phyloP scores from a whole-genome alignment of 1,140 invertebrate genomes.

The Stegodyphus mimosarum region DNA sequence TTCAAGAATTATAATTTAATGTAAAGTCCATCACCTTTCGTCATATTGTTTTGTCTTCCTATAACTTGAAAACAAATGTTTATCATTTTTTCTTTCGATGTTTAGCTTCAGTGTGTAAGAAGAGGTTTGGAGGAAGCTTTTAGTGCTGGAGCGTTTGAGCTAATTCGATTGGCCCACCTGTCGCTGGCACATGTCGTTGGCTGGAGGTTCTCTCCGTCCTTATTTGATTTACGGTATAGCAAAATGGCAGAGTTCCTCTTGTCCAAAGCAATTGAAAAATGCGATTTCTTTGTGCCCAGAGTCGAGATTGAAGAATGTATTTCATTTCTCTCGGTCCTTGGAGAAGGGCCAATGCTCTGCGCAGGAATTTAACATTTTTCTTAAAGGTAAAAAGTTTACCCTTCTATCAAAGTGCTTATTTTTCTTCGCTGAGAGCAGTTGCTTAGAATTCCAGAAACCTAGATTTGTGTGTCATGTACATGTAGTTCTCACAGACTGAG shows the following conservation, averaged over 20 bases:
- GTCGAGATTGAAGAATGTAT: too few relatives aligned
- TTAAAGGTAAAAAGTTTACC: slow-evolving; percentile 32
- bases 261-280: slow-evolving; percentile 41
- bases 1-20: slow-evolving; percentile 19
- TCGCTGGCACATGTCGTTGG: slow-evolving; percentile 17
- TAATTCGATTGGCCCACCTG: slow-evolving; percentile 51
- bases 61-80: slow-evolving; percentile 22
- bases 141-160: slow-evolving; percentile 31
- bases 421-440: background rate
- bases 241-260: slow-evolving; percentile 24
- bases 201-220: slow-evolving; percentile 6
- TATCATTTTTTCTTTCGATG: slow-evolving; percentile 10
- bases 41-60: background rate
- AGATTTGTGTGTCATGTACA: too few relatives aligned
- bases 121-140: slow-evolving; percentile 16
- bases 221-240: slow-evolving; percentile 43
- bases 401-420: background rate
- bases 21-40: background rate
- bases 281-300: too few relatives aligned
- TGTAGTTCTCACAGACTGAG: too few relatives aligned
- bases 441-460: background rate
- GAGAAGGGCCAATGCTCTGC: too few relatives aligned
- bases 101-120: background rate
- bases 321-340: too few relatives aligned
- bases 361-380: too few relatives aligned